Conservation (phyloP, 2,888 invertebrate genomes). For the Coleophora deauratella region DNA sequence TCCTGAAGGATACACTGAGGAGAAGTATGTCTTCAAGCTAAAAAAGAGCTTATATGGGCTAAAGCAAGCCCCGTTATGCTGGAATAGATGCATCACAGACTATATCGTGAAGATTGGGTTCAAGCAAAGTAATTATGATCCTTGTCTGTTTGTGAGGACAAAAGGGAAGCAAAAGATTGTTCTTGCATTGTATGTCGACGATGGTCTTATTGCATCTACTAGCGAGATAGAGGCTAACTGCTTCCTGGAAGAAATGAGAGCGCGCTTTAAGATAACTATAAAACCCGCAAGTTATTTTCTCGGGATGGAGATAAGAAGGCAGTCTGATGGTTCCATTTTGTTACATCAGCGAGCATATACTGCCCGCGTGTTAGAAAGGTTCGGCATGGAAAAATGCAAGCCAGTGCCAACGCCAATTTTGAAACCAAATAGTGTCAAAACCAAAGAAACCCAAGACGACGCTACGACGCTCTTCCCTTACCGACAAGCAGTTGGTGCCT, state of each 20-base stretch:
- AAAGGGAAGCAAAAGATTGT: slow-evolving; percentile 2
- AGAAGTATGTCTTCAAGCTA: slow-evolving; percentile 7
- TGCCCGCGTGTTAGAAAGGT: background rate
- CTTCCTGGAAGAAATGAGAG: background rate
- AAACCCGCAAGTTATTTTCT: slow-evolving; percentile 3
- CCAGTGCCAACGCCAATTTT: background rate
- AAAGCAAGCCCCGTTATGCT: slow-evolving; percentile 11
- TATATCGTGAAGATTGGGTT: slow-evolving; percentile 5
- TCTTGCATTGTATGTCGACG: slow-evolving; percentile 11
- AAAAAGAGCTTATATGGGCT: slow-evolving; percentile 14
- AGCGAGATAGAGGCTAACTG: background rate
- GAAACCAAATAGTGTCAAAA: background rate
- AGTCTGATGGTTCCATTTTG: background rate
- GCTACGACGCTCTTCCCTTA: background rate
- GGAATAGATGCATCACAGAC: slow-evolving; percentile 7
- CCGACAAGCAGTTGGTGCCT: background rate
- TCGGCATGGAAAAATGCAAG: background rate
- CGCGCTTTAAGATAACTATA: slow-evolving; percentile 1
- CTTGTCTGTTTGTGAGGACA: slow-evolving; percentile 9
- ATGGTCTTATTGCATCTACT: slow-evolving; percentile 7
- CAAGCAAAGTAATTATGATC: slow-evolving; percentile 6
- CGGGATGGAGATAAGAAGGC: slow-evolving; percentile 1
- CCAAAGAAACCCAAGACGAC: too few species aligned
- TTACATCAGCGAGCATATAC: background rate
- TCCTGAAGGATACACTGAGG: slow-evolving; percentile 6